A percentile compares a stretch with the other conserved stretches of the same genome.
Evolutionary conservation across 2,113 vertebrate species (phyloP).

Genomic region (Asarcornis scutulata): DNA sequence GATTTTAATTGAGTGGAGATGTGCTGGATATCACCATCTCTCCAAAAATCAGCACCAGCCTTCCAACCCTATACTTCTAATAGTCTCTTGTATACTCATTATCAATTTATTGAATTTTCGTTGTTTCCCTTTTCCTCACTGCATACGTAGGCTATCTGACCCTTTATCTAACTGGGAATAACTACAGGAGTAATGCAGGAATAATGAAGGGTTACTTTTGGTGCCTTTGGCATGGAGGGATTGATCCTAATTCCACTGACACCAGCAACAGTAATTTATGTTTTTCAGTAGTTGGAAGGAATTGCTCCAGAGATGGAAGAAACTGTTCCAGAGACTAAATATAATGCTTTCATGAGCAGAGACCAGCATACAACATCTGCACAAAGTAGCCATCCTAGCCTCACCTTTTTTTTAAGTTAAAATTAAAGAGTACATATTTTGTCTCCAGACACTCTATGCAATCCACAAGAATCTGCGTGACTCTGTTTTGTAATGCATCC

Average conservation of each 20-base stretch:
- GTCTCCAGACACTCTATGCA: accelerated
- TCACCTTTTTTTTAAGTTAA: neutral
- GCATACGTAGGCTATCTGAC: neutral
- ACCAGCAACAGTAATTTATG: neutral
- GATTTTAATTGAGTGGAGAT: neutral
- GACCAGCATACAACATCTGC: neutral
- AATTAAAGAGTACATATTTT: neutral
- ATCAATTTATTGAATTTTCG: neutral
- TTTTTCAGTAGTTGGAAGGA: neutral
- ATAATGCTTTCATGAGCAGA: neutral
- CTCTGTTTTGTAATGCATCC: neutral
- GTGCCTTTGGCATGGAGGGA: neutral
- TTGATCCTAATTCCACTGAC: neutral
- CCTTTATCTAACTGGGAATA: neutral
- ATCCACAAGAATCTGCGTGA: neutral
- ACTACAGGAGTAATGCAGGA: neutral
- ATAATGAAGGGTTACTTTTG: neutral
- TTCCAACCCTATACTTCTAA: neutral
- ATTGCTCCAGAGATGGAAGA: neutral
- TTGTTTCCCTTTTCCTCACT: neutral
- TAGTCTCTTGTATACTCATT: neutral
- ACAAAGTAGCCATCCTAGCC: neutral
- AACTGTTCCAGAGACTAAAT: neutral
- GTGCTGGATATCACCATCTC: neutral
- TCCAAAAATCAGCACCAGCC: neutral